These are phyloP conservation scores for Simalia tracyae DNA, from an alignment of 2,797 vertebrate genomes.

Conservation along the genomic window DNA sequence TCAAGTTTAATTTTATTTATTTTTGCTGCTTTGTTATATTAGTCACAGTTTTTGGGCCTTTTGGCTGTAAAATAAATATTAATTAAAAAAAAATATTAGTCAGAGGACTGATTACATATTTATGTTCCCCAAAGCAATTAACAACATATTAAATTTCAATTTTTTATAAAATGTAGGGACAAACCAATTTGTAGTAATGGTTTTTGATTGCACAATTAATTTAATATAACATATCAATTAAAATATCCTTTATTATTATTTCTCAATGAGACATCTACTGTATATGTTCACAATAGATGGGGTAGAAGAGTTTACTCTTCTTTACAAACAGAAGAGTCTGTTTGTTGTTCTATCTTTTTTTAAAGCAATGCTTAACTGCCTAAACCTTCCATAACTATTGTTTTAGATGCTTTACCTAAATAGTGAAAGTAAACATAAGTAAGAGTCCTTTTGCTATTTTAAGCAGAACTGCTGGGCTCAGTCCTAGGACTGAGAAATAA, in stretches of 20 bases:
- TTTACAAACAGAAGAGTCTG: too few species aligned
- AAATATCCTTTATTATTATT: background rate
- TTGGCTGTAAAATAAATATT: too few species aligned
- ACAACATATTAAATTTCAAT: constrained; percentile 30
- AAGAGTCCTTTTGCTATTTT: too few species aligned
- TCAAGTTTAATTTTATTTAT: constrained; percentile 34
- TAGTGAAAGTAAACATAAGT: too few species aligned
- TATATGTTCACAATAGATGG: too few species aligned
- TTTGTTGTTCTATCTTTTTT: too few species aligned
- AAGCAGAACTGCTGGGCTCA: background rate
- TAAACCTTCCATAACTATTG: too few species aligned
- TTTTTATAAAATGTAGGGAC: constrained; percentile 34
- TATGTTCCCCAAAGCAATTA: constrained; percentile 23
- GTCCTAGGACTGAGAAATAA: background rate
- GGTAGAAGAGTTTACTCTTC: too few species aligned
- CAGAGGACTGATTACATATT: constrained; percentile 33
- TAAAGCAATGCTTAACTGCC: too few species aligned
- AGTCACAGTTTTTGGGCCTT: background rate
- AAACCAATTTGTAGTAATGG: constrained; percentile 25
- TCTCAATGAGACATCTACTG: too few species aligned
- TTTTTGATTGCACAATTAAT: constrained; percentile 30
- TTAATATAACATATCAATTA: constrained; percentile 29
- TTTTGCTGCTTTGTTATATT: constrained; percentile 34
- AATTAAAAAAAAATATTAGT: background rate
- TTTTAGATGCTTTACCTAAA: too few species aligned